Base-by-base conservation (phyloP, 2,888 invertebrate species). In the Oegoconia quadripuncta region DNA sequence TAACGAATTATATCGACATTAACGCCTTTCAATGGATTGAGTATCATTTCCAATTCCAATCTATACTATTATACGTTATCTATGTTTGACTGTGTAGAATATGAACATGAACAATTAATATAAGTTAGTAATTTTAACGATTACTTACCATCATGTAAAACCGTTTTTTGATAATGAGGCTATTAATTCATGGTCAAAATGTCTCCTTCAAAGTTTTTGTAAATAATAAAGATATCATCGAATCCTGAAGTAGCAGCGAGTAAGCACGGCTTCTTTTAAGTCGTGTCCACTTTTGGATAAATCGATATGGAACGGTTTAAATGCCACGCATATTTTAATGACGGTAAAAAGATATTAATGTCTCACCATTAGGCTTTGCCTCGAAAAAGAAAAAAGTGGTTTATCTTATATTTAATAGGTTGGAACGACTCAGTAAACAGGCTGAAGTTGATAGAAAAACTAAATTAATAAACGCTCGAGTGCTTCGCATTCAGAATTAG, bases 1-100 rank as follows among this genome's bases (percentile, higher is more conserved):
- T 75, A 57, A 64, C 70, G 73, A 74, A 74, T 79, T 78, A 74
- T 67, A 61, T 55, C 43, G 42, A 65, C 63, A 74, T 78, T 74
- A 71, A 64, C 74, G 62, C 72, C 63, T 64, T 58, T 59, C 48
- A 59, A 64, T 64, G 63, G 56, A 68, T 71, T 60, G 61, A 55
- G 54, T 66, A 63, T 56, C 55, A 55, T 60, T 54, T 42, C n/a
- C 40, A 34, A 30, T 22, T 34, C 36, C 22, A 20, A 27, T 35
- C 29, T 29, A 41, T 33, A 34, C 20, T 33, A 15, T 12, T 13
- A 13, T 3, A 13, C 13, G 14, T 28, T 20, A 22, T 25, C 14
- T 28, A 20, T 36, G 8, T 27, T 22, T 9, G 8, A 22, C 22
- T 2, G 22, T 23, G n/a, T n/a, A 9, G 23, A 23, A 23, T 23